phyloP scores from a whole-genome alignment of 1,140 invertebrate genomes.

The Drosophila takahashii region DNA sequence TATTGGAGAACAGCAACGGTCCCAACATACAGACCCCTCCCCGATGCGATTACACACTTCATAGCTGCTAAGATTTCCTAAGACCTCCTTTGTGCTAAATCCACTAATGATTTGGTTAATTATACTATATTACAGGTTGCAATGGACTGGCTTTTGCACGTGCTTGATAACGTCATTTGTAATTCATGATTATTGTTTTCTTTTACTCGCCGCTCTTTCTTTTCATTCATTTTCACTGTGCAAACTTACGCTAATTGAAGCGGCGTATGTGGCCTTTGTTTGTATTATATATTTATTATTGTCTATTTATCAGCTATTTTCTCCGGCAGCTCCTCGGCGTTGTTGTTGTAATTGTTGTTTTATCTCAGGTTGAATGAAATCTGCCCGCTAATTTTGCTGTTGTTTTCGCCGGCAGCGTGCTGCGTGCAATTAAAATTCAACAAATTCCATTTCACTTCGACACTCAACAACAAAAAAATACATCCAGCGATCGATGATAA shows the following conservation, averaged over 20 bases:
- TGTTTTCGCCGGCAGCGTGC: conserved; percentile 50
- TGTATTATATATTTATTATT: conserved; percentile 40
- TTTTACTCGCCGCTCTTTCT: background rate
- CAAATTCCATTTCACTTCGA: conserved; percentile 77
- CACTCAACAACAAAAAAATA: conserved; percentile 42
- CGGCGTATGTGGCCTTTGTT: conserved; percentile 56
- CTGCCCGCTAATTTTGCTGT: conserved; percentile 8
- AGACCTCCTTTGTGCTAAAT: background rate
- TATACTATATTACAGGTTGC: background rate
- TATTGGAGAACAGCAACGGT: too few relatives aligned
- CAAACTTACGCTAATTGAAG: conserved; percentile 60
- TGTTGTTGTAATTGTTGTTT: conserved; percentile 14
- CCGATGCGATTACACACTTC: too few relatives aligned
- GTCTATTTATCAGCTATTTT: conserved; percentile 64
- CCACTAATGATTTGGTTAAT: background rate
- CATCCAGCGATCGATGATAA: conserved; percentile 29
- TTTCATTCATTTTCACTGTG: conserved; percentile 15
- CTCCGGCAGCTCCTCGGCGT: conserved; percentile 29
- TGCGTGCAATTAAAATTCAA: conserved; percentile 78
- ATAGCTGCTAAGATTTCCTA: too few relatives aligned
- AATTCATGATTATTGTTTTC: conserved; percentile 15
- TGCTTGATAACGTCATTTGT: conserved; percentile 23
- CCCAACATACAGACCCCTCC: too few relatives aligned
- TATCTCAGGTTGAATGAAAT: conserved; percentile 65
- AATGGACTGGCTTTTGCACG: conserved; percentile 21